phyloP scores from a whole-genome alignment of 2,888 invertebrate genomes.

The Clivina fossor region DNA sequence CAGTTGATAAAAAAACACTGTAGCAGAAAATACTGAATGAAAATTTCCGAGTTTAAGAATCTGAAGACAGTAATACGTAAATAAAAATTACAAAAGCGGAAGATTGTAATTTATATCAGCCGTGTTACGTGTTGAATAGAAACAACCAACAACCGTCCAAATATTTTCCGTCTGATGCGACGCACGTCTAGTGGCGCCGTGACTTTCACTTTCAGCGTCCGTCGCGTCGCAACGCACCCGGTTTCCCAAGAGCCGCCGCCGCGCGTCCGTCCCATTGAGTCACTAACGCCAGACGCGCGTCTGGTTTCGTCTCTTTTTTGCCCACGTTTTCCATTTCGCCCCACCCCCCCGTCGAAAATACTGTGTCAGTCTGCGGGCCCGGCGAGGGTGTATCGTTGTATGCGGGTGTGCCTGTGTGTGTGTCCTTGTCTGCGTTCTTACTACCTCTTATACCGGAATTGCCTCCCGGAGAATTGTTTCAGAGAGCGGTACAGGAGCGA shows the following conservation, averaged over 20 bases:
- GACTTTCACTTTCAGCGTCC: constrained; percentile 29
- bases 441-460: neutral
- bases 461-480: neutral
- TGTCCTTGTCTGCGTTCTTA: neutral
- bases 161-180: too few relatives aligned
- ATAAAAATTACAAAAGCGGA: too few relatives aligned
- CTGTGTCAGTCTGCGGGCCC: neutral
- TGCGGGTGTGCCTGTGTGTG: neutral
- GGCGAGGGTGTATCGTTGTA: neutral
- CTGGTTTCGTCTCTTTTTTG: neutral
- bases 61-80: too few relatives aligned
- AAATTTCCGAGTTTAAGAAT: too few relatives aligned
- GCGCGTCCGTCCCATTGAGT: neutral
- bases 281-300: constrained; percentile 15
- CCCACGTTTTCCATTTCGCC: neutral
- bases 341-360: neutral
- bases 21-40: too few relatives aligned
- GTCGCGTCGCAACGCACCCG: constrained; percentile 19
- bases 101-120: too few relatives aligned
- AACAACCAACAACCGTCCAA: too few relatives aligned
- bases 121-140: too few relatives aligned
- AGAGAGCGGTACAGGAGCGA: neutral
- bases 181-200: too few relatives aligned
- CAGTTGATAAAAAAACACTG: too few relatives aligned
- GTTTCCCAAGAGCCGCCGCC: neutral